Evolutionary conservation across 2,113 vertebrate genomes (phyloP).

Genomic region (Esox niger): DNA sequence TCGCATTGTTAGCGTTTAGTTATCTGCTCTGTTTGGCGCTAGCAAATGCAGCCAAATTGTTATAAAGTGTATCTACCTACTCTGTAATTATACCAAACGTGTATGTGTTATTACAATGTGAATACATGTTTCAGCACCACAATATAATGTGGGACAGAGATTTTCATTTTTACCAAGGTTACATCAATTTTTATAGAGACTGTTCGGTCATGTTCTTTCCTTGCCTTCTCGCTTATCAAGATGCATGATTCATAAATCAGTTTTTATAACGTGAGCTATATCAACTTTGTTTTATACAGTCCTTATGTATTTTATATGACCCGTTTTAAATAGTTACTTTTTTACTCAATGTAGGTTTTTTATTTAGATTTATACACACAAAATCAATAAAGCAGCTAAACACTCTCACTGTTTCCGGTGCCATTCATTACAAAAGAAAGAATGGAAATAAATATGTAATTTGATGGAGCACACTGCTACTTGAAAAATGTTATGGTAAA

Average conservation of each 20-base stretch:
- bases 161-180: neutral
- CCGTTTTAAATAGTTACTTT: slow-evolving; percentile 60
- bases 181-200: neutral
- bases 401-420: slow-evolving; percentile 8
- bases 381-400: slow-evolving; percentile 58
- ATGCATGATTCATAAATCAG: slow-evolving; percentile 50
- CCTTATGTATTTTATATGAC: slow-evolving; percentile 54
- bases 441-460: neutral
- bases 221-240: slow-evolving; percentile 21
- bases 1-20: too few relatives aligned
- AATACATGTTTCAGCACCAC: slow-evolving; percentile 7
- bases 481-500: too few relatives aligned
- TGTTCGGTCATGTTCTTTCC: slow-evolving; percentile 10
- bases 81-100: too few relatives aligned
- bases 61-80: too few relatives aligned
- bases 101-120: too few relatives aligned
- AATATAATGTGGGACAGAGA: too few relatives aligned
- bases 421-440: neutral
- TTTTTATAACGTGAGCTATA: slow-evolving; percentile 35
- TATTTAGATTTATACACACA: slow-evolving; percentile 64
- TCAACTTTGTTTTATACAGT: slow-evolving; percentile 30
- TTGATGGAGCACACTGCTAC: neutral
- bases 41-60: too few relatives aligned
- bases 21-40: too few relatives aligned
- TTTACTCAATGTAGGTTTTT: slow-evolving; percentile 59